Base-by-base conservation (phyloP, 92 coral and sea anemone genomes). In the Epizoanthus ramosus region DNA sequence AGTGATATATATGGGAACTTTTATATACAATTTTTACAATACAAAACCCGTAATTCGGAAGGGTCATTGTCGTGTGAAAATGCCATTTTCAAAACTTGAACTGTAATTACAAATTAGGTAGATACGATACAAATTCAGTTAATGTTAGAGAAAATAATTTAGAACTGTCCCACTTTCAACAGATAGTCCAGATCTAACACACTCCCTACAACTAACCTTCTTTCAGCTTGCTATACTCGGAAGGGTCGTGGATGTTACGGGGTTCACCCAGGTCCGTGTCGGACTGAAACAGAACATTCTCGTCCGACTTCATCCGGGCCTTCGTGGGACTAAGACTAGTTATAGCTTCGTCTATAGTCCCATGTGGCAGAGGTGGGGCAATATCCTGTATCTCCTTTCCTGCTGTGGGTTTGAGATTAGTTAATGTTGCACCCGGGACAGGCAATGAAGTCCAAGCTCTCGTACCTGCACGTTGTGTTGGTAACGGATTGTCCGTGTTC, bases 271-370 rank as follows among this genome's bases (percentile, higher is more conserved):
- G 75, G 33, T 89, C 91, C 58, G 90, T 84, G 66, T 89, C 93
- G 3, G 98, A 93, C 85, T 93, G 93, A 64, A 93, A 93, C 50
- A 93, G 72, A 24, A 93, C 98, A 80, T 93, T 93, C 41, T 89
- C 95, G 5, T 85, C 75, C 23, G 93, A 87, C 28, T 63, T 76
- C 50, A 88, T 50, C n/a, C 80, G 63, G 71, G 86, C 14, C 19
- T 65, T 85, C 18, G 89, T 85, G 39, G 70, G 28, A 25, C 82
- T 61, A 16, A 61, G 23, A 14, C 71, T 77, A 61, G 82, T 77
- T 22, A 77, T 77, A 50, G 82, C 82, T 60, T 77, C 71, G 25
- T 77, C 69, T 12, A 9, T 3, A 60, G 82, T 43, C 58, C 31
- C 82, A 43, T 69, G 70, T 18, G 82, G 16, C 16, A 37, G 24